Conservation (phyloP, 2,797 vertebrate genomes). For the Chelidonichthys spinosus region DNA sequence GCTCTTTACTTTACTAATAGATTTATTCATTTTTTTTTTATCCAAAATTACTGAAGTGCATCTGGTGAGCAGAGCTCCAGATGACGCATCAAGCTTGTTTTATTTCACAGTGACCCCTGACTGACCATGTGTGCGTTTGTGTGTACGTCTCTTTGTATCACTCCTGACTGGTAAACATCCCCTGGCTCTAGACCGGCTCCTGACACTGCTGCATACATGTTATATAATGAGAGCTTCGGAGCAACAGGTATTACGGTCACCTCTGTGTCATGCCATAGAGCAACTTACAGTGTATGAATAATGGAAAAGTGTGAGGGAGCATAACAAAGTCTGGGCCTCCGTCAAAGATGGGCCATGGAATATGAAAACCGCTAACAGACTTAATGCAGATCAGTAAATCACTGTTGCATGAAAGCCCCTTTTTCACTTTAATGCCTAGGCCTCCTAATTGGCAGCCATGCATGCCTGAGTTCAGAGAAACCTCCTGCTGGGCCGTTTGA, state of each 20-base stretch:
- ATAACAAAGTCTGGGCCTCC: not conserved
- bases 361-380: conserved; percentile 9
- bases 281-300: conserved; percentile 29
- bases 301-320: conserved; percentile 20
- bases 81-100: conserved; percentile 24
- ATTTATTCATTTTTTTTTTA: conserved; percentile 34
- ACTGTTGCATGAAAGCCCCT: conserved; percentile 20
- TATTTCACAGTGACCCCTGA: conserved; percentile 37
- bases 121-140: conserved; percentile 8
- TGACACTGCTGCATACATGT: conserved; percentile 7
- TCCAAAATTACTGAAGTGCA: conserved; percentile 43
- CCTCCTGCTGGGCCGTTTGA: conserved; percentile 24
- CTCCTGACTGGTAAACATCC: conserved; percentile 50
- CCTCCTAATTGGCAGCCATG: conserved; percentile 35
- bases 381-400: conserved; percentile 20
- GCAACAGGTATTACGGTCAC: conserved; percentile 52
- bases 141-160: conserved; percentile 12
- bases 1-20: conserved; percentile 52
- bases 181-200: conserved; percentile 35
- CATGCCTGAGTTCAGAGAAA: conserved; percentile 36
- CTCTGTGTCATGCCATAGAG: conserved; percentile 20
- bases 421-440: conserved; percentile 22
- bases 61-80: conserved; percentile 30
- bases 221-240: conserved; percentile 57
- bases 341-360: conserved; percentile 1